Percentiles rank a stretch among this genome's conserved stretches.
phyloP scores from a whole-genome alignment of 2,113 vertebrate species.

The Varanus komodoensis region DNA sequence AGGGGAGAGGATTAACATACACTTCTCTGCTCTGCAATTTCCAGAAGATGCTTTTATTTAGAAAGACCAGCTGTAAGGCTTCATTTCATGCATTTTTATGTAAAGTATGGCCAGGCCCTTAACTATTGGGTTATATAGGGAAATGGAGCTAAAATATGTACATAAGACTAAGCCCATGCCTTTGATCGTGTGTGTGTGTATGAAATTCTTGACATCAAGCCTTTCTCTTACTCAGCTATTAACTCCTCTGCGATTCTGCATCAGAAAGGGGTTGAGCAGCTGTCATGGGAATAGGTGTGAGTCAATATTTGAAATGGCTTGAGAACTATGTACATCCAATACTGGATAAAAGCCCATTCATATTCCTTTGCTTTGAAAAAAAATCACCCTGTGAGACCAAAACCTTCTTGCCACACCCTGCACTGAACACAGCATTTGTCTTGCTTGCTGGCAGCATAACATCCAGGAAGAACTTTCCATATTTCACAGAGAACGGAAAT shows the following conservation, averaged over 20 bases:
- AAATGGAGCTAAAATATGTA: conserved; percentile 25
- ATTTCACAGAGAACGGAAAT: background rate
- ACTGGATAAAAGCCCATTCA: conserved; percentile 5
- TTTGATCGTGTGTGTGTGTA: background rate
- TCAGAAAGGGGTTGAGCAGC: conserved; percentile 20
- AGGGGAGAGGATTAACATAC: background rate
- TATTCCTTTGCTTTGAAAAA: background rate
- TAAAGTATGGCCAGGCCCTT: background rate
- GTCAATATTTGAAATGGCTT: conserved; percentile 51
- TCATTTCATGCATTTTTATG: background rate
- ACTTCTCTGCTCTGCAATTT: no score
- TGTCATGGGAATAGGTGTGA: conserved; percentile 30
- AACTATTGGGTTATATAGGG: background rate
- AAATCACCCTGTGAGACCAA: background rate
- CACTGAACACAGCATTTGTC: accelerated
- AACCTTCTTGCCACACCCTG: background rate
- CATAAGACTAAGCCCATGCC: background rate
- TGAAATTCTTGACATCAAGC: background rate
- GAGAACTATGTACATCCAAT: conserved; percentile 19
- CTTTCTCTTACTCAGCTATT: conserved; percentile 19
- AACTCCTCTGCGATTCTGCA: background rate
- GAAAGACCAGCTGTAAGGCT: background rate
- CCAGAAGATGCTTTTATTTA: background rate
- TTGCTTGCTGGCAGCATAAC: background rate
- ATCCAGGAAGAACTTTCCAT: background rate